Evolutionary conservation across 2,113 vertebrate genomes (phyloP).

Genomic region (Notothenia rossii): DNA sequence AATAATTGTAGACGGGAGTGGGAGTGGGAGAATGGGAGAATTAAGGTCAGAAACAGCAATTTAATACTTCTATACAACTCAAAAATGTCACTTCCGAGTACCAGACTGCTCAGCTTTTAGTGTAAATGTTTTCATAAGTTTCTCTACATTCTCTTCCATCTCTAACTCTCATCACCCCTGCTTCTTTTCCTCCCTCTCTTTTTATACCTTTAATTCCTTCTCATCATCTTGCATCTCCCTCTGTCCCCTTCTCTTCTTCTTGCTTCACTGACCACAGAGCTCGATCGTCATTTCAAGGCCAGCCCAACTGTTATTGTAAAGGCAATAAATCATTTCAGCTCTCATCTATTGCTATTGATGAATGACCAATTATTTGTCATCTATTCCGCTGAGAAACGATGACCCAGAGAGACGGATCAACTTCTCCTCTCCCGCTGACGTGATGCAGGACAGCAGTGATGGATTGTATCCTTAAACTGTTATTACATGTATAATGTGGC

Average conservation of each 20-base stretch:
- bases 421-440: constrained; percentile 72
- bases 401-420: constrained; percentile 94
- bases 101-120: too few species aligned
- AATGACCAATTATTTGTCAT: constrained; percentile 99
- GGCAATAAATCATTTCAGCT: constrained; percentile 99
- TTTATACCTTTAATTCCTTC: neutral
- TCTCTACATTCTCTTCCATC: too few species aligned
- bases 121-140: too few species aligned
- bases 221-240: neutral
- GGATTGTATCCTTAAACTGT: constrained; percentile 99
- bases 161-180: too few species aligned
- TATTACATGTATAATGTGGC: constrained; percentile 98
- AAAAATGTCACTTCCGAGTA: too few species aligned
- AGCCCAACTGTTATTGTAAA: constrained; percentile 71
- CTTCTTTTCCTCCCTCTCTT: too few species aligned
- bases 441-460: constrained; percentile 92
- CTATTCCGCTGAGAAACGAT: constrained; percentile 96
- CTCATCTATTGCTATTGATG: constrained; percentile 99
- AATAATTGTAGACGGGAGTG: too few species aligned
- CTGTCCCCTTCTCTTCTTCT: constrained; percentile 2
- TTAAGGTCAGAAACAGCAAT: too few species aligned
- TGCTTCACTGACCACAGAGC: constrained; percentile 87
- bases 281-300: constrained; percentile 82
- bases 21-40: too few species aligned
- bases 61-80: too few species aligned